Percentiles rank a stretch among this genome's conserved stretches.
Evolutionary conservation across 2,797 vertebrate species (phyloP).

Genomic region (Falco cherrug): DNA sequence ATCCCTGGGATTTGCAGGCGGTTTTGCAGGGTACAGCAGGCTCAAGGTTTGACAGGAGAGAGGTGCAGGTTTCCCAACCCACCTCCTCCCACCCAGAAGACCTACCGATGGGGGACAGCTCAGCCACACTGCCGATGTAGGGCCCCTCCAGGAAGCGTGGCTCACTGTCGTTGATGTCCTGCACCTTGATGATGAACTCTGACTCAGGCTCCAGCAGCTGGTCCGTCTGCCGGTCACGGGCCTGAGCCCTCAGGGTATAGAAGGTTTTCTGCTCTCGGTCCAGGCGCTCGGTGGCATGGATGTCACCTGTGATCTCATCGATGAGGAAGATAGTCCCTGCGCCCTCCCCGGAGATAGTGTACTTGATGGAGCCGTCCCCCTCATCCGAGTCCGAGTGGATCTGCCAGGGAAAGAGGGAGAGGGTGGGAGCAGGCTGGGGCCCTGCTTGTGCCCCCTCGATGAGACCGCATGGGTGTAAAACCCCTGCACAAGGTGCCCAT

Average conservation of each 20-base stretch:
- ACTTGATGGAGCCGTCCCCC: slow-evolving; percentile 96
- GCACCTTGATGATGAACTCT: slow-evolving; percentile 98
- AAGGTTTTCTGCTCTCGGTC: slow-evolving; percentile 96
- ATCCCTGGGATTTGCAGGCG: background rate
- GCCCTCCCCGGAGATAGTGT: slow-evolving; percentile 97
- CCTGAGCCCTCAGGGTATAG: slow-evolving; percentile 94
- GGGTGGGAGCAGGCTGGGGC: background rate
- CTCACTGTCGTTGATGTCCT: slow-evolving; percentile 98
- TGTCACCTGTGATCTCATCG: slow-evolving; percentile 94
- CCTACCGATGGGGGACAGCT: slow-evolving; percentile 93
- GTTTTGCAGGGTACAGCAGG: background rate
- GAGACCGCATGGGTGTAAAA: background rate
- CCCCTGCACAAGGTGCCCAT: background rate
- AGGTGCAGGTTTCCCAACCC: background rate
- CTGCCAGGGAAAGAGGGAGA: slow-evolving; percentile 74
- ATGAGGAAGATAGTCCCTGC: slow-evolving; percentile 97
- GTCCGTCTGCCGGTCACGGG: slow-evolving; percentile 85
- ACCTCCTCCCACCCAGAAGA: background rate
- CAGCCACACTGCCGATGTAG: slow-evolving; percentile 95
- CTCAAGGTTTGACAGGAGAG: background rate
- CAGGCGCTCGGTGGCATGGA: slow-evolving; percentile 93
- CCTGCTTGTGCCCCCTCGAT: background rate
- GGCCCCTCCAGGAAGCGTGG: slow-evolving; percentile 96
- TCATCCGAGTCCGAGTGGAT: slow-evolving; percentile 98
- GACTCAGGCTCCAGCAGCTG: slow-evolving; percentile 94